phyloP scores from a whole-genome alignment of 2,113 vertebrate genomes.

The Spilogale gracilis region DNA sequence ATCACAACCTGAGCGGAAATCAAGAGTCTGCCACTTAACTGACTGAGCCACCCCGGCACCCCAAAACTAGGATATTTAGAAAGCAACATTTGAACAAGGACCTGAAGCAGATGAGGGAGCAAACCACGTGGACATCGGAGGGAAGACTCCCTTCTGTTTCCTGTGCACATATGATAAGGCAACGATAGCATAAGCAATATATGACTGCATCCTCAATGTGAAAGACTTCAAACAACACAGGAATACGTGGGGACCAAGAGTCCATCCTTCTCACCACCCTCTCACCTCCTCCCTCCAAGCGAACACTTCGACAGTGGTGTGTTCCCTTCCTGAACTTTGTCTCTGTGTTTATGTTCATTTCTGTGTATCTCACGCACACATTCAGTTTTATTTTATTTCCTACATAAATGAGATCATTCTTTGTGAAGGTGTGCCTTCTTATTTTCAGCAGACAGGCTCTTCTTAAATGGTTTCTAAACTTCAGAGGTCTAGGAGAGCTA shows the following conservation, averaged over 20 bases:
- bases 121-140: neutral
- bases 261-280: neutral
- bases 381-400: constrained; percentile 13
- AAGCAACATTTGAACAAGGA: neutral
- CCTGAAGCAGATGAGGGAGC: neutral
- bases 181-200: neutral
- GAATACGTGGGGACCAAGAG: neutral
- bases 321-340: neutral
- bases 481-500: neutral
- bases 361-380: neutral
- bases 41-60: neutral
- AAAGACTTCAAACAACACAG: neutral
- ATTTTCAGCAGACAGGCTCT: neutral
- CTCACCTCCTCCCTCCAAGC: neutral
- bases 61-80: neutral
- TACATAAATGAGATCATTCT: neutral
- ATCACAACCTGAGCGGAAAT: neutral
- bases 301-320: fast-evolving
- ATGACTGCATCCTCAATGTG: neutral
- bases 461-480: neutral
- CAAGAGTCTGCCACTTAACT: neutral
- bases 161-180: neutral
- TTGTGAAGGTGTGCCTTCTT: neutral
- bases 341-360: neutral
- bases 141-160: neutral